A percentile compares a stretch with the other conserved stretches of the same genome.
Conservation (phyloP, 2,888 invertebrate species). For the Orchesella flavescens region DNA sequence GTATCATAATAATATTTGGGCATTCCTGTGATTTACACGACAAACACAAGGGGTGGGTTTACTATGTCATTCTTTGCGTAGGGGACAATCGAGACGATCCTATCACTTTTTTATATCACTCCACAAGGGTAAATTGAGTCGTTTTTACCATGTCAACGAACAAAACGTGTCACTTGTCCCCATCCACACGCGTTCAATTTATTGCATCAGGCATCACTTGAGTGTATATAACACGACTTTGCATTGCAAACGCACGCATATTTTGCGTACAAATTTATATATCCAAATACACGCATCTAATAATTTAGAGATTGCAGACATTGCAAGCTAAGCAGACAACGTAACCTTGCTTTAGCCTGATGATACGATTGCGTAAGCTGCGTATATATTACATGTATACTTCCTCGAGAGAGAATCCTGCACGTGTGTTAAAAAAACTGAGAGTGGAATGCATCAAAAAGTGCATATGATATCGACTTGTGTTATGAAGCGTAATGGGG, state of each 20-base stretch:
- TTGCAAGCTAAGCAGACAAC: neutral
- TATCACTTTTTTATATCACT: neutral
- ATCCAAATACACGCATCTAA: neutral
- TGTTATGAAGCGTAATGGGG: no score
- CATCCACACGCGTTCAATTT: no score
- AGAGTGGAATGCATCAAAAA: no score
- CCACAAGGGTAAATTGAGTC: constrained; percentile 13
- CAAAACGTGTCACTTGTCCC: constrained; percentile 6
- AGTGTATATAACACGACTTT: neutral
- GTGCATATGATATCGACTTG: no score
- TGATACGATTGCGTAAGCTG: no score
- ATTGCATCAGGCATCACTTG: no score
- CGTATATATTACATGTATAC: no score
- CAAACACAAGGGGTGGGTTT: neutral
- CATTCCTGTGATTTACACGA: no score
- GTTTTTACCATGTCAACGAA: neutral
- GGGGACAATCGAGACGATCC: neutral
- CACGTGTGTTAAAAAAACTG: no score
- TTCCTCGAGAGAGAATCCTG: no score
- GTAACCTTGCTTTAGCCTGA: no score
- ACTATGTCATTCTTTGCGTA: neutral
- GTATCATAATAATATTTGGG: no score
- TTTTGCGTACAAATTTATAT: neutral
- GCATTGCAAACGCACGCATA: neutral
- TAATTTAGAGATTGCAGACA: neutral